Percentiles rank a stretch among this genome's conserved stretches.
Evolutionary conservation across 1,140 invertebrate species (phyloP).

Genomic region (Phthorimaea operculella): DNA sequence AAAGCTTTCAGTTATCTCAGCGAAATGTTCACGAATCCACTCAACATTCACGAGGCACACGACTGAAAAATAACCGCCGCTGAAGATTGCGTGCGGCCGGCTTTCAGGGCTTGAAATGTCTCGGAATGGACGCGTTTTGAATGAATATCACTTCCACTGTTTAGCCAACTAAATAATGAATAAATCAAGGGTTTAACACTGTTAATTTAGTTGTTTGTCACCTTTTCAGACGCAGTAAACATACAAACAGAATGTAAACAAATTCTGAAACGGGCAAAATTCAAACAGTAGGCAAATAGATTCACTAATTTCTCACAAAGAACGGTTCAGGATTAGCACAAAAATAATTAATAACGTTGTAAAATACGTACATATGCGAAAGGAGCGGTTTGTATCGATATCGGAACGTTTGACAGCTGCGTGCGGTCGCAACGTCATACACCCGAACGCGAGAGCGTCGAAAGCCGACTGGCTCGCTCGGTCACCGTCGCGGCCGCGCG

Average conservation of each 20-base stretch:
- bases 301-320: not conserved
- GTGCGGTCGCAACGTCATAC: conserved; percentile 26
- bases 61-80: not conserved
- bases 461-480: conserved; percentile 45
- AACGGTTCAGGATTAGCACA: too few relatives aligned
- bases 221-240: conserved; percentile 20
- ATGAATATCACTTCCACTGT: not conserved
- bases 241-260: conserved; percentile 36
- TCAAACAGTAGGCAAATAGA: not conserved
- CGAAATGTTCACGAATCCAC: conserved; percentile 8
- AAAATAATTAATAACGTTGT: conserved; percentile 2
- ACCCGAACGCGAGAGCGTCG: conserved; percentile 37
- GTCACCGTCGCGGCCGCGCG: conserved; percentile 35
- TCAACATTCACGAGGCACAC: not conserved
- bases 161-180: too few relatives aligned
- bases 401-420: conserved; percentile 46
- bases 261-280: conserved; percentile 6
- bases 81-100: not conserved
- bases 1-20: conserved; percentile 33
- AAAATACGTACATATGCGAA: conserved; percentile 46
- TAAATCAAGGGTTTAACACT: not conserved
- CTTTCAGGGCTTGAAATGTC: not conserved
- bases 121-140: not conserved
- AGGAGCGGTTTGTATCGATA: conserved; percentile 37
- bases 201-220: not conserved